Evolutionary conservation across 2,888 invertebrate genomes (phyloP).

Genomic region (Heterodera filipjevi): DNA sequence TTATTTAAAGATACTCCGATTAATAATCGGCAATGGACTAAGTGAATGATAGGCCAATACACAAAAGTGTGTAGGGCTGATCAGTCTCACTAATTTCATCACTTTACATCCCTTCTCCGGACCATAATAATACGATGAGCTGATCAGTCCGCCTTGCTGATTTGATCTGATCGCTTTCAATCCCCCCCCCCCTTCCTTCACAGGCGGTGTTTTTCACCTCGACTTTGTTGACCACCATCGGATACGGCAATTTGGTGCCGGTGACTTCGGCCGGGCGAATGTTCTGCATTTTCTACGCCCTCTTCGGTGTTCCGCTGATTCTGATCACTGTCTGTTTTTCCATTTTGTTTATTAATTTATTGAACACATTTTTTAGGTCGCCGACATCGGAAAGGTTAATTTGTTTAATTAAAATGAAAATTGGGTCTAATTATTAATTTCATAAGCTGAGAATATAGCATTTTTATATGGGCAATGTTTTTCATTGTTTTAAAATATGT

Average conservation of each 20-base stretch:
- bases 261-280: slow-evolving; percentile 64
- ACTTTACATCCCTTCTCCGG: too few species aligned
- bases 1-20: too few species aligned
- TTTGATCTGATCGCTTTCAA: not conserved
- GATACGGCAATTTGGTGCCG: slow-evolving; percentile 65
- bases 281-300: slow-evolving; percentile 63
- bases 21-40: too few species aligned
- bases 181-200: not conserved
- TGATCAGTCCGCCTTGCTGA: too few species aligned
- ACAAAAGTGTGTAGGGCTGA: too few species aligned
- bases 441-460: too few species aligned
- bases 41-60: too few species aligned
- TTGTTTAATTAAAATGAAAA: not conserved
- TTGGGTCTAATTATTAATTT: too few species aligned
- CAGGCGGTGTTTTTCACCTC: slow-evolving; percentile 63
- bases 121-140: too few species aligned
- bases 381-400: slow-evolving; percentile 62
- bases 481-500: not conserved
- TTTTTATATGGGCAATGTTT: too few species aligned
- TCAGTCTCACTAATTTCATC: too few species aligned
- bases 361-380: slow-evolving; percentile 56
- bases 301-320: slow-evolving; percentile 65
- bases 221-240: slow-evolving; percentile 64
- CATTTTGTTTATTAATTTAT: slow-evolving; percentile 42
- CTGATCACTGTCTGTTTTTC: slow-evolving; percentile 53